These are phyloP conservation scores for Zeus faber DNA, from an alignment of 2,113 vertebrate genomes.

Conservation along the genomic window DNA sequence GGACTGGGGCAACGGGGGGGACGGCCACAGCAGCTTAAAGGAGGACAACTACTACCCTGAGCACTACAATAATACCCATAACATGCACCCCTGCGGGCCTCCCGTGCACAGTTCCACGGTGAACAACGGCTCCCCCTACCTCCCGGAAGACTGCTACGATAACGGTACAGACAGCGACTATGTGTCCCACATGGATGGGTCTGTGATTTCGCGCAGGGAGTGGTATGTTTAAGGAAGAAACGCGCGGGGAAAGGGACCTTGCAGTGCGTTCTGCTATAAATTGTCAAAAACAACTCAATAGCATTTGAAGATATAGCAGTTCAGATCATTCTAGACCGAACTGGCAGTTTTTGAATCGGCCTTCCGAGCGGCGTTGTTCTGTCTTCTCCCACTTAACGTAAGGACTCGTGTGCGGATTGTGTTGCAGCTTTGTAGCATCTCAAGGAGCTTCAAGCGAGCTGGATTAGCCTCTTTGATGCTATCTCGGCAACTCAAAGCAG, in stretches of 20 bases:
- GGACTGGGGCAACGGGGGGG: conserved; percentile 85
- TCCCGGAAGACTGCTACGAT: conserved; percentile 85
- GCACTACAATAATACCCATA: conserved; percentile 62
- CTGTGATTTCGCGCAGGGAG: conserved; percentile 96
- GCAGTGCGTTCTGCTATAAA: conserved; percentile 21
- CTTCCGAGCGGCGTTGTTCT: conserved; percentile 40
- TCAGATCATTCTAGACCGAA: conserved; percentile 17
- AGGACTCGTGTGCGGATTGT: conserved; percentile 42
- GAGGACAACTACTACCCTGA: conserved; percentile 77
- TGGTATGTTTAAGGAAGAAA: conserved; percentile 90
- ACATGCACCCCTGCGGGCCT: conserved; percentile 82
- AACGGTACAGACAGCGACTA: conserved; percentile 90
- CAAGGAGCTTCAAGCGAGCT: conserved; percentile 40
- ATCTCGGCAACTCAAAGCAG: conserved; percentile 20
- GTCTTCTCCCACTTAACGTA: conserved; percentile 65
- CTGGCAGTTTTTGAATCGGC: conserved; percentile 28
- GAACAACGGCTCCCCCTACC: conserved; percentile 84
- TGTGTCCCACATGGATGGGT: conserved; percentile 94
- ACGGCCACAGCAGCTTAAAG: conserved; percentile 77
- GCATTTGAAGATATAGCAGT: conserved; percentile 34
- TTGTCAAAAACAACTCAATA: no score
- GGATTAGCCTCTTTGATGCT: conserved; percentile 16
- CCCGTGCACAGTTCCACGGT: conserved; percentile 76
- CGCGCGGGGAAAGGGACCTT: conserved; percentile 17
- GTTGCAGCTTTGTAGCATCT: conserved; percentile 37